Base-by-base conservation (phyloP, 2,797 vertebrate species). In the Tachyglossus aculeatus region DNA sequence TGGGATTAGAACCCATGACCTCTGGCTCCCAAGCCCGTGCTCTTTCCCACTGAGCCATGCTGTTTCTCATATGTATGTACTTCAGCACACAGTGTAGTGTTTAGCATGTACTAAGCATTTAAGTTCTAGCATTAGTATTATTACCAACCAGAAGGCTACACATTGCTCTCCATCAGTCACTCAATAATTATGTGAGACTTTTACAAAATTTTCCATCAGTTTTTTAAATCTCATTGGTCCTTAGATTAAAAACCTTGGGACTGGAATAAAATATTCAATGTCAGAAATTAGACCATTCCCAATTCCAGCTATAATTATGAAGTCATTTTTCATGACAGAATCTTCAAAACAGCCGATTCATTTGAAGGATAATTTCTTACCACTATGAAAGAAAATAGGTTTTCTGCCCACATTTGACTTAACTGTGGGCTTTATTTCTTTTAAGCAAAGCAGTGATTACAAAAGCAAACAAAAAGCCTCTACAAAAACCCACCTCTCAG, bases 291-390 rank as follows among this genome's bases (percentile, higher is more conserved):
- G n/a, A 52, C 22, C n/a, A 31, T 39, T 33, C 43, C 39, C 3
- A 45, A 9, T 62, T 53, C 21, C 31, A 25, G 25, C 33, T 38
- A 34, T 48, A 19, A 18, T 29, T 62, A 57, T 2, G 31, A 38
- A 54, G 18, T 29, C n/a, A 43, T 34, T 25, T 44, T 41, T 48
- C 22, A 19, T 34, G 36, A 19, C 31, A 21, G 16, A 56, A 31
- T 57, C 10, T 27, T 50, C 38, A 41, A 43, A 45, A 41, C 3
- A 51, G 61, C 2, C 34, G 66, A 27, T 40, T 31, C 58, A 56
- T 15, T 58, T 78, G 48, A 67, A 67, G 65, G 81, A 29, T 24
- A 54, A 48, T 70, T 14, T 59, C 48, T 64, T 6, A 4, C 57
- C 66, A 39, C 5, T 12, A 71, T 37, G 37, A 31, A 52, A 50